These are phyloP conservation scores for Clytia hemisphaerica DNA, from an alignment of 30 jellyfish, hydroid and myxozoan species.

Conservation along the genomic window DNA sequence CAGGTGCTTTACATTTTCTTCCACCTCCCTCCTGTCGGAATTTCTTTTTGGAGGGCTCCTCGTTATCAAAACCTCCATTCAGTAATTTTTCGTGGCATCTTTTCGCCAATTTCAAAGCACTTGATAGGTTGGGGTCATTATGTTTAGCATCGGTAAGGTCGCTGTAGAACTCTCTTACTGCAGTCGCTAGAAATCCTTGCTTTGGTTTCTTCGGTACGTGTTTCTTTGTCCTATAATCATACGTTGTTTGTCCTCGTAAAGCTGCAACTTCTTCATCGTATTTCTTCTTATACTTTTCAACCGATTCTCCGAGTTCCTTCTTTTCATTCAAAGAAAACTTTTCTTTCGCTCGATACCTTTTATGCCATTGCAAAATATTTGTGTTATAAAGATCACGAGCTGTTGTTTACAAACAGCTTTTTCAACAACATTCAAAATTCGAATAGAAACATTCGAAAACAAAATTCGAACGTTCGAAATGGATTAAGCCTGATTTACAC, in stretches of 20 bases:
- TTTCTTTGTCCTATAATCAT: constrained; percentile 21
- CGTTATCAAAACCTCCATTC: too few relatives aligned
- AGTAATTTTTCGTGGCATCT: constrained; percentile 41
- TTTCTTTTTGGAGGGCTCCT: constrained; percentile 29
- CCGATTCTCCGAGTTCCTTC: constrained; percentile 37
- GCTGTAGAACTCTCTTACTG: constrained; percentile 16
- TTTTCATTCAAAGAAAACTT: constrained; percentile 31
- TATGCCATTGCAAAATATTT: too few relatives aligned
- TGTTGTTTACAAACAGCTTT: too few relatives aligned
- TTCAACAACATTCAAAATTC: too few relatives aligned
- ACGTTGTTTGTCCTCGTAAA: constrained; percentile 4
- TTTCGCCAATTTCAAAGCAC: constrained; percentile 31
- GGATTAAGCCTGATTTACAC: too few relatives aligned
- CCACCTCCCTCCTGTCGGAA: constrained; percentile 36
- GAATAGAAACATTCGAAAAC: too few relatives aligned
- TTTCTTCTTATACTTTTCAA: constrained; percentile 7
- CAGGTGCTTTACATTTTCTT: constrained; percentile 32
- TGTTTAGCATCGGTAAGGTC: constrained; percentile 29
- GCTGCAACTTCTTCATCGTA: constrained; percentile 17
- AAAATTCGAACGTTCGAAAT: too few relatives aligned
- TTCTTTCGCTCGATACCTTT: too few relatives aligned
- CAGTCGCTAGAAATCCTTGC: constrained; percentile 33
- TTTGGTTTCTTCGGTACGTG: constrained; percentile 29
- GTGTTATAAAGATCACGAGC: too few relatives aligned
- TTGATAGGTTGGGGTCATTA: constrained; percentile 1